phyloP scores from a whole-genome alignment of 2,113 vertebrate genomes.

The Fulmarus glacialis region DNA sequence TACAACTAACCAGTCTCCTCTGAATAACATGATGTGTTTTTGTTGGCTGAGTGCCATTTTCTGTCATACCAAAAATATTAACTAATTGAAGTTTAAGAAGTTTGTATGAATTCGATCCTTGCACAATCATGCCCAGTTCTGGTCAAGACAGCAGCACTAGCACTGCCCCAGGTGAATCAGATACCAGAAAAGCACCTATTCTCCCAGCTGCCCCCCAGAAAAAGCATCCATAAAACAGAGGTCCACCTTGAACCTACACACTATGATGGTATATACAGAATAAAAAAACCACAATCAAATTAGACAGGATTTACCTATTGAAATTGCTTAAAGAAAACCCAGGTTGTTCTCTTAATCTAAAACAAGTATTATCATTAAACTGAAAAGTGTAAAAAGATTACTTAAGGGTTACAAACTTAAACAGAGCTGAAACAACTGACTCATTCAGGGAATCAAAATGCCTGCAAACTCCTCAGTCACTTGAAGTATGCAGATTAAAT shows the following conservation, averaged over 20 bases:
- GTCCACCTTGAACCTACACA: neutral
- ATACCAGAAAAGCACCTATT: neutral
- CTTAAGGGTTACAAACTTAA: neutral
- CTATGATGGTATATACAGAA: neutral
- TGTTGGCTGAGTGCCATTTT: slow-evolving; percentile 67
- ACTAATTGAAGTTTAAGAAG: slow-evolving; percentile 49
- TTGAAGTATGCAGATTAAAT: neutral
- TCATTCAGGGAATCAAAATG: neutral
- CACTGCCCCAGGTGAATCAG: neutral
- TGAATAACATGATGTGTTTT: slow-evolving; percentile 68
- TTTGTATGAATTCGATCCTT: neutral
- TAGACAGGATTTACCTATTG: neutral
- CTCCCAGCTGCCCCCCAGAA: neutral
- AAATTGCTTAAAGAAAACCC: neutral
- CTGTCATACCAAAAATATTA: slow-evolving; percentile 71
- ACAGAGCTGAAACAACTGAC: neutral
- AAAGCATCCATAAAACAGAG: neutral
- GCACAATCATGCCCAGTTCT: slow-evolving; percentile 15
- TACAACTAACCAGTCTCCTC: slow-evolving; percentile 62
- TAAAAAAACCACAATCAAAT: neutral
- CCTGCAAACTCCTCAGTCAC: neutral
- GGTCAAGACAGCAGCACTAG: neutral
- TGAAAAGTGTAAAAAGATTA: neutral
- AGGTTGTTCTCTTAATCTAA: neutral
- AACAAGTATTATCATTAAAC: neutral